Percentiles rank a stretch among this genome's conserved stretches.
phyloP scores from a whole-genome alignment of 2,888 invertebrate genomes.

The Ernsta delagoae region DNA sequence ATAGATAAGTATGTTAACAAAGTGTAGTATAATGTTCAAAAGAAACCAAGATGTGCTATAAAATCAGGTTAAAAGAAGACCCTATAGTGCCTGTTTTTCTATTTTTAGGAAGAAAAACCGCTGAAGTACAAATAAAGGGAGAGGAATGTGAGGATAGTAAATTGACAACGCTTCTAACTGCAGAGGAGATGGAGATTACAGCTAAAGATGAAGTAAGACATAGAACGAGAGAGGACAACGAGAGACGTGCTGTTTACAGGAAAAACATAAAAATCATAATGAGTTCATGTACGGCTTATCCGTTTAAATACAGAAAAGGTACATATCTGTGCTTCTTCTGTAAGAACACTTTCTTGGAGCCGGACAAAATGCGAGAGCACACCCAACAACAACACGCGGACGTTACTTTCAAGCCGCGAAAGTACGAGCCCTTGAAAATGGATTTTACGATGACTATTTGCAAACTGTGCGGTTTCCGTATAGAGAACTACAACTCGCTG shows the following conservation, averaged over 20 bases:
- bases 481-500: slow-evolving; percentile 61
- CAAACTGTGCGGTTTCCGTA: slow-evolving; percentile 61
- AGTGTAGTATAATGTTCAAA: background rate
- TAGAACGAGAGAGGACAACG: slow-evolving; percentile 51
- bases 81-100: slow-evolving; percentile 77
- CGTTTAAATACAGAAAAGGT: slow-evolving; percentile 77
- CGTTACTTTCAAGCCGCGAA: slow-evolving; percentile 62
- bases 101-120: slow-evolving; percentile 78
- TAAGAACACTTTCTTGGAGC: slow-evolving; percentile 70
- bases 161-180: slow-evolving; percentile 41
- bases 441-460: slow-evolving; percentile 67
- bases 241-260: slow-evolving; percentile 68
- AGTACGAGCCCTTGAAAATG: slow-evolving; percentile 77
- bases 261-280: slow-evolving; percentile 70
- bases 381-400: slow-evolving; percentile 61
- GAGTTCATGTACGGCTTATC: slow-evolving; percentile 71
- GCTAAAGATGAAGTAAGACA: slow-evolving; percentile 33
- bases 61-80: slow-evolving; percentile 44
- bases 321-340: slow-evolving; percentile 75
- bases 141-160: slow-evolving; percentile 56
- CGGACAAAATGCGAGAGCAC: slow-evolving; percentile 72
- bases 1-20: background rate
- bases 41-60: slow-evolving; percentile 5
- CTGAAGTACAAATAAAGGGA: slow-evolving; percentile 64
- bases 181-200: slow-evolving; percentile 29